phyloP scores from a whole-genome alignment of 2,113 vertebrate species.

The Grallaria varia region DNA sequence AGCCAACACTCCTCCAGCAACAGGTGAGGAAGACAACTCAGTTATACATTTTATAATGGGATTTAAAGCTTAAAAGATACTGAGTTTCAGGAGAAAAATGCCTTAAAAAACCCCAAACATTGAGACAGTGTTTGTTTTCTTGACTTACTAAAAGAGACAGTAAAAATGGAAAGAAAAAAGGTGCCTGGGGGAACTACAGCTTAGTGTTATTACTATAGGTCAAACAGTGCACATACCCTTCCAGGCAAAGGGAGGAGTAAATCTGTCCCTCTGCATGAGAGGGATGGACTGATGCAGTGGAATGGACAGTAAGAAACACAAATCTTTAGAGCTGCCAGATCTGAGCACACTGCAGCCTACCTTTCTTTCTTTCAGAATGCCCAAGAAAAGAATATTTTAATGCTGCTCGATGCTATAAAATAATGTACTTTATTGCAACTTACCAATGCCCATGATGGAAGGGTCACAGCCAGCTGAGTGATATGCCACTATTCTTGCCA shows the following conservation, averaged over 20 bases:
- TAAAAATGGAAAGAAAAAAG: background rate
- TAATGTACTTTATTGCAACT: background rate
- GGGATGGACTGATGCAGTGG: rapidly evolving
- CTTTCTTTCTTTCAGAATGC: background rate
- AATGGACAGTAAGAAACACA: background rate
- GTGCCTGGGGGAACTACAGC: background rate
- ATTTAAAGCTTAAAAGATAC: background rate
- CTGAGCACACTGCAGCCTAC: background rate
- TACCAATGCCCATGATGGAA: constrained; percentile 97
- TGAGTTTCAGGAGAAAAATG: background rate
- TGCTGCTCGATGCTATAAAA: background rate
- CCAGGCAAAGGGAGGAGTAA: background rate
- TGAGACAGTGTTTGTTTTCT: background rate
- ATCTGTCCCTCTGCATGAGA: background rate
- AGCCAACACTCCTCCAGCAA: background rate
- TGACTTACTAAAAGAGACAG: background rate
- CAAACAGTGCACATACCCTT: background rate
- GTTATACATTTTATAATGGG: background rate
- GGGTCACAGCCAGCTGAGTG: constrained; percentile 92
- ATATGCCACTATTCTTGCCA: constrained; percentile 91
- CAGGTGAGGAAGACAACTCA: background rate
- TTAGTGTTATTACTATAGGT: background rate
- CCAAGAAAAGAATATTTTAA: background rate
- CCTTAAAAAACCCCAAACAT: background rate
- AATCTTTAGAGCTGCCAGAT: background rate